phyloP scores from a whole-genome alignment of 2,113 vertebrate genomes.

The Proterorhinus semilunaris region DNA sequence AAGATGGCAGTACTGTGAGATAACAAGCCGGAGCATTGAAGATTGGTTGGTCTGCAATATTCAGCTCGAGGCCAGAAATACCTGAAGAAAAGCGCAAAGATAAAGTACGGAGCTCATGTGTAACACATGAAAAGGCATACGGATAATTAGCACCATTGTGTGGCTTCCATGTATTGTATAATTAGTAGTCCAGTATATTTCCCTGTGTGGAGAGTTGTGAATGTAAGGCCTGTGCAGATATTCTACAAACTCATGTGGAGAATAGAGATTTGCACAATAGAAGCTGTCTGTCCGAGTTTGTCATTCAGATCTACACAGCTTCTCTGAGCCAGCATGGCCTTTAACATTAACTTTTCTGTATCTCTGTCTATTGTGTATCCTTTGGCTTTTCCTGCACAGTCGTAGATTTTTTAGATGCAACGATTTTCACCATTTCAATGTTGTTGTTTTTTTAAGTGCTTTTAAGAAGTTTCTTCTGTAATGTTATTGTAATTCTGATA shows the following conservation, averaged over 20 bases:
- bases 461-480: too few species aligned
- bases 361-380: background rate
- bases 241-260: background rate
- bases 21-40: background rate
- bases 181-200: background rate
- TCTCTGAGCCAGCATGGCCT: background rate
- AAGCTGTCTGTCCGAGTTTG: background rate
- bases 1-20: slow-evolving; percentile 2
- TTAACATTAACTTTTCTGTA: background rate
- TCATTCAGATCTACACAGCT: background rate
- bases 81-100: background rate
- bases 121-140: background rate
- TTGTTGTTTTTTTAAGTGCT: too few species aligned
- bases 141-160: background rate
- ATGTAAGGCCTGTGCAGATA: too few species aligned
- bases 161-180: background rate
- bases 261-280: background rate
- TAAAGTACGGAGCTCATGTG: background rate
- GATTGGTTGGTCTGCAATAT: background rate
- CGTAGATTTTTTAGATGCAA: background rate
- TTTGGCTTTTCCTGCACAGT: background rate
- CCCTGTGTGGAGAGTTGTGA: background rate
- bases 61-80: background rate
- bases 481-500: background rate
- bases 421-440: too few species aligned